Base-by-base conservation (phyloP, 53 echinoderm and acorn worm species). In the Henricia sp. region DNA sequence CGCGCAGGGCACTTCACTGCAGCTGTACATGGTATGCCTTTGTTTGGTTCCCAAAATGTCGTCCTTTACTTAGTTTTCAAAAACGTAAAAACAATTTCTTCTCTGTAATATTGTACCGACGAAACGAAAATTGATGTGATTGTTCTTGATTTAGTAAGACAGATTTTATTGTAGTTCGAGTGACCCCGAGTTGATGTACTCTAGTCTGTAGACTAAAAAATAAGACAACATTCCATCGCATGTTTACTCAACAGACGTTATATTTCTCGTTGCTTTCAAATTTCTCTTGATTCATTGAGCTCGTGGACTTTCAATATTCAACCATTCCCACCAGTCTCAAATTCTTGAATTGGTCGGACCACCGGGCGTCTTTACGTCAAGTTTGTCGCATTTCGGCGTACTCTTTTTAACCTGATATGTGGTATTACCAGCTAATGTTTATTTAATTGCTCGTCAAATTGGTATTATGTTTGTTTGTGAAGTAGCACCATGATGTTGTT, bases 311-410 rank as follows among this genome's bases (percentile, higher is more conserved):
- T 23, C 62, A 13, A 29, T 3, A 60, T 33, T 33, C 62, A 37
- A 48, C 67, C 28, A 14, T 67, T 67, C 67, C 37, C 67, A 67
- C 67, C 67, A 13, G 67, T 67, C 37, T 67, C 40, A 4, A 17
- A 40, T 67, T 67, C 67, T 35, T 11, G n/a, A 36, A 23, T 39
- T 38, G 67, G 36, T 67, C 40, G 9, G 56, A 28, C 62, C 62
- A 33, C 62, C 62, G 9, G 33, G 12, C 62, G 29, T 60, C 13
- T 60, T 60, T 60, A 32, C 62, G 62, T 14, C 62, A 60, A 27
- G 11, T 32, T 60, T 17, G 0, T 30, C 12, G 1, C 33, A 17
- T 17, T 16, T 53, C 11, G 6, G 12, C 23, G 28, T 17, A 1
- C 33, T 33, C 30, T 11, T 32, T 6, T 29, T 67, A 1, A 60